phyloP scores from a whole-genome alignment of 1,140 invertebrate genomes.

The Armadillidium nasatum region DNA sequence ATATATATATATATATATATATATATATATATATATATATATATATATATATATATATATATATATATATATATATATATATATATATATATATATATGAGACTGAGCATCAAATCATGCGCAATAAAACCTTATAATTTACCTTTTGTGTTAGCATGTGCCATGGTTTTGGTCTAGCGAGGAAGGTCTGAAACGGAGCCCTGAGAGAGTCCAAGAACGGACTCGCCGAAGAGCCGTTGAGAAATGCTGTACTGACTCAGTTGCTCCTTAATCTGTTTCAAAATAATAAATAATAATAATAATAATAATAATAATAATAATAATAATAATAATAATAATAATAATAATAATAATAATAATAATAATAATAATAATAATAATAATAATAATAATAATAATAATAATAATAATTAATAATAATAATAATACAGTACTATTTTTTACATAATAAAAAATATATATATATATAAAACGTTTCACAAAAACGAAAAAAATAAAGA shows the following conservation, averaged over 20 bases:
- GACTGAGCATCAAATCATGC: no score
- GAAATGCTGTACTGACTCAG: slow-evolving; percentile 97
- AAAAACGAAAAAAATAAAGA: no score
- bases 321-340: no score
- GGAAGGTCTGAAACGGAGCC: slow-evolving; percentile 90
- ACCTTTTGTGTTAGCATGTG: slow-evolving; percentile 91
- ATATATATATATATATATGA: no score
- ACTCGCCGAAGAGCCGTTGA: slow-evolving; percentile 95
- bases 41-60: slow-evolving; percentile 9
- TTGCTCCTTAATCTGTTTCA: slow-evolving; percentile 80
- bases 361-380: slow-evolving; percentile 20
- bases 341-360: not conserved
- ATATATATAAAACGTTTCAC: no score
- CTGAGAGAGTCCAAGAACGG: slow-evolving; percentile 90
- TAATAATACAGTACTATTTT: no score
- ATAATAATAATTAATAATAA: no score
- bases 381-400: not conserved
- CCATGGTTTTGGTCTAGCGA: slow-evolving; percentile 94
- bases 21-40: slow-evolving; percentile 14
- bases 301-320: no score
- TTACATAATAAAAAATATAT: no score
- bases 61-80: not conserved
- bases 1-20: slow-evolving; percentile 16
- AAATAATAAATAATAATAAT: not conserved
- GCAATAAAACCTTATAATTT: not conserved